Base-by-base conservation (phyloP, 1,140 invertebrate species). In the Drosophila suzukii region DNA sequence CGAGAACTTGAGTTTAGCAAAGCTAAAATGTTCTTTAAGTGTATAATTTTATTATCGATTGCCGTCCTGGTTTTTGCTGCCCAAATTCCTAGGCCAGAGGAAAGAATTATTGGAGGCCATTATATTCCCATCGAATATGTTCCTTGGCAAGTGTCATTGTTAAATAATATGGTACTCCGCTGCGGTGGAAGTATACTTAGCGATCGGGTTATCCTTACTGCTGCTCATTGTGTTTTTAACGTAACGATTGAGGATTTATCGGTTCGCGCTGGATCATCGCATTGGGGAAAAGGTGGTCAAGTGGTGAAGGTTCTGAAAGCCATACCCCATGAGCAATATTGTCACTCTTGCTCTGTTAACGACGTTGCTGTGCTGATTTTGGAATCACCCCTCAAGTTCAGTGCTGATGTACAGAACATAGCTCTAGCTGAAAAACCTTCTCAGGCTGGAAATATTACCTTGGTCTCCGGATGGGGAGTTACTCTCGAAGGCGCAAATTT, bases 51-150 rank as follows among this genome's bases (percentile, higher is more conserved):
- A 1, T 0, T 55, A 27, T 39, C 53, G 1, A 39, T 39, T 27
- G 4, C 13, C 13, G 20, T 4, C 13, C 20, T 55, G 13, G 17
- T 39, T 6, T 39, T 20, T 27, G 36, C 36, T 55, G 36, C 17
- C 39, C 53, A 13, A 7, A 27, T n/a, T 24, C 17, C 53, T 15
- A 4, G 6, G 5, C 36, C 53, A 27, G 36, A 24, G 12, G 53
- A 39, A 24, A 38, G 53, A 5, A 55, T 55, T 13, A 8, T 55
- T 6, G 36, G 53, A 10, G 53, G 53, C 13, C 13, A 39, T 6
- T 15, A 5, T n/a, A 55, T 55, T 4, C 34, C 36, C 13, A 55
- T 55, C 17, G 34, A 55, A 27, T n/a, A 55, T 55, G 53, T 55
- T 10, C 53, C 53, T 24, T 55, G 53, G 53, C 53, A 55, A 39